phyloP scores from a whole-genome alignment of 1,140 invertebrate genomes.

The Drosophila sucinea region DNA sequence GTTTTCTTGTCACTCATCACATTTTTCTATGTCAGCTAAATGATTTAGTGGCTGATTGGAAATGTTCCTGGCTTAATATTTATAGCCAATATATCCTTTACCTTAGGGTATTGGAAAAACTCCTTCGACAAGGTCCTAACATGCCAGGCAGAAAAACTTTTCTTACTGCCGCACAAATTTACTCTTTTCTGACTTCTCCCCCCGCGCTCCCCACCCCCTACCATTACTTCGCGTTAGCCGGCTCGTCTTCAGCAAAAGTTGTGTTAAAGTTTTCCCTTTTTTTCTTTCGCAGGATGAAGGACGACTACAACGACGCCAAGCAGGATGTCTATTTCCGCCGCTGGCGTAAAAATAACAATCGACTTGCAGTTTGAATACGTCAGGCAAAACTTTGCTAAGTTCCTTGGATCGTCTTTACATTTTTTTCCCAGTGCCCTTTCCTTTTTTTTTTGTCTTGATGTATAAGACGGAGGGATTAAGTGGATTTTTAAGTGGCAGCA shows the following conservation, averaged over 20 bases:
- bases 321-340: conserved; percentile 70
- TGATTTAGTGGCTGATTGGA: conserved; percentile 6
- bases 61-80: conserved; percentile 1
- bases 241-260: conserved; percentile 55
- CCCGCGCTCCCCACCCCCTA: conserved; percentile 14
- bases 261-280: conserved; percentile 61
- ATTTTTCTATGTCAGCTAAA: neutral
- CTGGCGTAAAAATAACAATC: conserved; percentile 79
- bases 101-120: conserved; percentile 15
- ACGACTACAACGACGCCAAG: conserved; percentile 24
- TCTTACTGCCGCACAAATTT: conserved; percentile 52
- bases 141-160: conserved; percentile 50
- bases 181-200: conserved; percentile 53
- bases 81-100: conserved; percentile 8
- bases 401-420: conserved; percentile 21
- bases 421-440: conserved; percentile 7
- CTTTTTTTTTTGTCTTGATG: conserved; percentile 49
- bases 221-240: conserved; percentile 19
- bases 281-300: conserved; percentile 20
- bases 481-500: conserved; percentile 80
- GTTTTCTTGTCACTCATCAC: neutral
- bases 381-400: conserved; percentile 38
- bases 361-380: conserved; percentile 80
- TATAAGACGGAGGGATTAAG: conserved; percentile 71
- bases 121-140: conserved; percentile 43